A percentile compares a stretch with the other conserved stretches of the same genome.
Conservation (phyloP, 1,140 invertebrate genomes). For the Atta texana region DNA sequence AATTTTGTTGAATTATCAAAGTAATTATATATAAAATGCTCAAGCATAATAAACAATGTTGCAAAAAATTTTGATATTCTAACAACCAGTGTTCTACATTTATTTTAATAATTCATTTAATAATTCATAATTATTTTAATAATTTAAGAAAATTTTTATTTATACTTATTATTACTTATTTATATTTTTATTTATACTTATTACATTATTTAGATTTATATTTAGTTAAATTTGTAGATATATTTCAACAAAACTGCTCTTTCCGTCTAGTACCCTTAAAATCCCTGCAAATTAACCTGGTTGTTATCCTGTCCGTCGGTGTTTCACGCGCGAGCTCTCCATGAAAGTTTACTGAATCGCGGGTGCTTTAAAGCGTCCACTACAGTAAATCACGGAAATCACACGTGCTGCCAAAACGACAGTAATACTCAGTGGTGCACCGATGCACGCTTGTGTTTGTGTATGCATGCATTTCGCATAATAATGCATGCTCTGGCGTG, state of each 20-base stretch:
- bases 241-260: too few species aligned
- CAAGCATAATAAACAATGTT: neutral
- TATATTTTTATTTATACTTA: too few species aligned
- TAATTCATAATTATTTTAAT: neutral
- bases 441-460: conserved; percentile 44
- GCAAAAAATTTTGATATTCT: neutral
- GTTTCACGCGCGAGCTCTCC: conserved; percentile 18
- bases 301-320: conserved; percentile 27
- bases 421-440: conserved; percentile 67
- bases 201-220: too few species aligned
- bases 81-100: neutral
- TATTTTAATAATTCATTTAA: neutral
- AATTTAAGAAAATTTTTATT: neutral
- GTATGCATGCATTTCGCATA: conserved; percentile 60
- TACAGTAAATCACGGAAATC: conserved; percentile 73
- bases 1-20: neutral
- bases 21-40: neutral
- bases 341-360: conserved; percentile 51
- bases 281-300: neutral
- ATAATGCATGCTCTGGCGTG: conserved; percentile 65
- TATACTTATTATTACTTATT: too few species aligned
- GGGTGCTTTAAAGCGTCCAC: conserved; percentile 34
- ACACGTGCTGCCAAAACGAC: conserved; percentile 71
- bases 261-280: neutral
- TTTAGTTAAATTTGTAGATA: too few species aligned